Evolutionary conservation across 2,888 invertebrate species (phyloP).

Genomic region (Agrotis puta): DNA sequence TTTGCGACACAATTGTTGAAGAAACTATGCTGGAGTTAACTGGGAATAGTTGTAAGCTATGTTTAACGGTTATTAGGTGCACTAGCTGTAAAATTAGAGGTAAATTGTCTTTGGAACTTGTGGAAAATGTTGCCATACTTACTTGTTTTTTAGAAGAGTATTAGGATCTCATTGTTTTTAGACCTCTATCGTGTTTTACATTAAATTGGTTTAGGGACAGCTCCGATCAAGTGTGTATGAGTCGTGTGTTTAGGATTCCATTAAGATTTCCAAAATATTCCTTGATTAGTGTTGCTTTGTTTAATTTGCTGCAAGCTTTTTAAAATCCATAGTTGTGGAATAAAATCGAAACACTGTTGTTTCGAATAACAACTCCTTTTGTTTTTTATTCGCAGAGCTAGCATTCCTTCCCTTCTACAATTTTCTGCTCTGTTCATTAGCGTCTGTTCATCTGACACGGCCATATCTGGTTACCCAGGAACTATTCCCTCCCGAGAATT

Average conservation of each 20-base stretch:
- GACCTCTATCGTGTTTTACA: neutral
- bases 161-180: too few species aligned
- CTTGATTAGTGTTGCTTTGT: too few species aligned
- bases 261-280: too few species aligned
- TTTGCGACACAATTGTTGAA: slow-evolving; percentile 81
- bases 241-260: too few species aligned
- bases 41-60: slow-evolving; percentile 56
- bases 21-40: slow-evolving; percentile 60
- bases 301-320: too few species aligned
- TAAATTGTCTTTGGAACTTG: neutral
- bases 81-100: neutral
- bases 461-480: slow-evolving; percentile 31
- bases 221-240: too few species aligned
- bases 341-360: neutral
- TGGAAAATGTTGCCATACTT: neutral
- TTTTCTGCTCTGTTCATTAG: slow-evolving; percentile 43
- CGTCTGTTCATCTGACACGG: slow-evolving; percentile 33
- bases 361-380: neutral
- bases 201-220: too few species aligned
- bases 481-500: slow-evolving; percentile 26
- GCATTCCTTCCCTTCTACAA: neutral
- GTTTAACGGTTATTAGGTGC: neutral
- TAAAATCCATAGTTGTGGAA: too few species aligned
- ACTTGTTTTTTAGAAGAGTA: neutral
- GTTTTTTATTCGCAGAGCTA: neutral